phyloP scores from a whole-genome alignment of 1,140 invertebrate genomes.

The Pseudachorutes palmiensis region DNA sequence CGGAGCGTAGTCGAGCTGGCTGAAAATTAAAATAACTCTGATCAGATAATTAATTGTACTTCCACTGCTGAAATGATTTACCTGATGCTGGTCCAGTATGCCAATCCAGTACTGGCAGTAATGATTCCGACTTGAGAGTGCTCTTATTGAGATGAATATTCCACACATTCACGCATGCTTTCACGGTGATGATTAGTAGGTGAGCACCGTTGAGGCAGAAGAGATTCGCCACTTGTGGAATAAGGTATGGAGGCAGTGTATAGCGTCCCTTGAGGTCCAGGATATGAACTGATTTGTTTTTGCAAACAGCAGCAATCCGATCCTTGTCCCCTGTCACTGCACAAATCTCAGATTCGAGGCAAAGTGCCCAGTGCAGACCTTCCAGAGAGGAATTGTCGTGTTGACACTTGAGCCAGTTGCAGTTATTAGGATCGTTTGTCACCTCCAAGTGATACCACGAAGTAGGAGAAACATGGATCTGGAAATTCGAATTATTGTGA shows the following conservation, averaged over 20 bases:
- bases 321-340: slow-evolving; percentile 31
- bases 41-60: too few species aligned
- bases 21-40: neutral
- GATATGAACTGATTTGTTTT: slow-evolving; percentile 58
- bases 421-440: neutral
- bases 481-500: neutral
- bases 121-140: slow-evolving; percentile 36
- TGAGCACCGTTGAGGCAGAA: slow-evolving; percentile 43
- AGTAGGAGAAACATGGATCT: neutral
- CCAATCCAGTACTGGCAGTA: slow-evolving; percentile 21
- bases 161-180: slow-evolving; percentile 40
- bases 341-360: slow-evolving; percentile 28
- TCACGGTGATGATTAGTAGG: slow-evolving; percentile 40
- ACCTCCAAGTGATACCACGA: neutral
- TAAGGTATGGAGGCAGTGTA: slow-evolving; percentile 54
- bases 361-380: slow-evolving; percentile 33
- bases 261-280: slow-evolving; percentile 49
- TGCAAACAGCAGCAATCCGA: slow-evolving; percentile 55
- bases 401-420: slow-evolving; percentile 18
- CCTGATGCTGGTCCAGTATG: neutral
- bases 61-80: too few species aligned
- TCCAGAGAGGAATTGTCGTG: slow-evolving; percentile 18
- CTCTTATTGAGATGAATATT: slow-evolving; percentile 38
- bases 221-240: slow-evolving; percentile 52
- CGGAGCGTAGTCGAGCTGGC: neutral